Percentiles rank a stretch among this genome's conserved stretches.
Conservation (phyloP, 2,888 invertebrate genomes). For the Hoplodrina blanda region DNA sequence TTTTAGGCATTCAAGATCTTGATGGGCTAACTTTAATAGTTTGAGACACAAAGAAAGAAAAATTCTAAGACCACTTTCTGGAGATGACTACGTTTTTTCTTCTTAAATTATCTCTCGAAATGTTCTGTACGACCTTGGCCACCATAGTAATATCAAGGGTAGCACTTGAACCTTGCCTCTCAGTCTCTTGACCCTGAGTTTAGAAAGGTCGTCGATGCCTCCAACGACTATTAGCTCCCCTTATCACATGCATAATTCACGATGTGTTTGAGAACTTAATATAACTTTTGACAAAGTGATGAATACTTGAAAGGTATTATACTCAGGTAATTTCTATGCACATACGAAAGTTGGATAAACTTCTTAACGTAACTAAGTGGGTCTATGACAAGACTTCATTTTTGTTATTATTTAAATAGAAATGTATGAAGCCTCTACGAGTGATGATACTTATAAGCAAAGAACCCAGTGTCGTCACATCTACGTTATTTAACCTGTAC, state of each 20-base stretch:
- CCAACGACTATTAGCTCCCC: slow-evolving; percentile 39
- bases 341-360: slow-evolving; percentile 29
- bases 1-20: slow-evolving; percentile 16
- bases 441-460: neutral
- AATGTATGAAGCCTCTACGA: neutral
- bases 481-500: too few species aligned
- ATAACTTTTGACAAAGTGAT: slow-evolving; percentile 53
- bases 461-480: too few species aligned
- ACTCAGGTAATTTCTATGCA: slow-evolving; percentile 40
- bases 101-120: neutral
- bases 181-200: slow-evolving; percentile 24
- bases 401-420: slow-evolving; percentile 5
- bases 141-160: slow-evolving; percentile 23
- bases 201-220: slow-evolving; percentile 28
- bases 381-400: neutral
- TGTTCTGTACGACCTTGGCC: neutral
- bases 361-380: slow-evolving; percentile 30
- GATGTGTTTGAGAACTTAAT: slow-evolving; percentile 48
- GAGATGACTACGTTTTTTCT: neutral
- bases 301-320: slow-evolving; percentile 47
- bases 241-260: slow-evolving; percentile 54
- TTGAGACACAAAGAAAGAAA: slow-evolving; percentile 25
- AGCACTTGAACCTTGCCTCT: slow-evolving; percentile 21
- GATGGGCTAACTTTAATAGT: slow-evolving; percentile 38
- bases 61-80: neutral